Base-by-base conservation (phyloP, 2,797 vertebrate species). In the Poeciliopsis paucimaculata region DNA sequence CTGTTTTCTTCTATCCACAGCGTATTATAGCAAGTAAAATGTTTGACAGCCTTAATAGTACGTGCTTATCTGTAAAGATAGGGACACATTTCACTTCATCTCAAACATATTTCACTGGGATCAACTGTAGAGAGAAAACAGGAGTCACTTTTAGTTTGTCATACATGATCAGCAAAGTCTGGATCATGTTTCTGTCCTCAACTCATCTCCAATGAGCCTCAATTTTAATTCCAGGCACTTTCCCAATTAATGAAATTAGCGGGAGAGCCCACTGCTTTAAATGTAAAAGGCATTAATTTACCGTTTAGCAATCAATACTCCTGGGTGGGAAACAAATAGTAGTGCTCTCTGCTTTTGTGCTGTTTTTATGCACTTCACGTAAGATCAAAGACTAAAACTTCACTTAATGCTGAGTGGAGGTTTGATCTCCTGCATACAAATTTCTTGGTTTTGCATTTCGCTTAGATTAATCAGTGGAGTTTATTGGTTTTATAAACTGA, bases 231-330 rank as follows among this genome's bases (percentile, higher is more conserved):
- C n/a, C 28, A 77, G 45, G 39, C 49, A 71, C 51, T 43, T 57
- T 57, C 57, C 66, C 39, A 45, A 31, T 55, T 51, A 23, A 53
- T 60, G n/a, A 43, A 73, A 55, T 75, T 26, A 18, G 31, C 60
- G 1, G 15, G 51, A 9, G 20, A 23, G 8, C 31, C 18, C 73
- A 20, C 12, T 57, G 57, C 46, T 74, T 49, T 72, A 34, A 74
- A 20, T 60, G 43, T 51, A 43, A 57, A 53, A 72, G 34, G 18
- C n/a, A 55, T 66, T 72, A 43, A 68, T 75, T 75, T 34, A 57
- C 2, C 64, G 10, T 0, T 60, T 64, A 72, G n/a, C 39, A 75
- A 75, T 43, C 41, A 68, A 73, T 45, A 45, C 20, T 47, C 45
- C 51, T 43, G 23, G 43, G 45, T 1, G 36, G 66, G 2, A 34